Conservation (phyloP, 2,888 invertebrate species). For the Nymphalis polychloros region DNA sequence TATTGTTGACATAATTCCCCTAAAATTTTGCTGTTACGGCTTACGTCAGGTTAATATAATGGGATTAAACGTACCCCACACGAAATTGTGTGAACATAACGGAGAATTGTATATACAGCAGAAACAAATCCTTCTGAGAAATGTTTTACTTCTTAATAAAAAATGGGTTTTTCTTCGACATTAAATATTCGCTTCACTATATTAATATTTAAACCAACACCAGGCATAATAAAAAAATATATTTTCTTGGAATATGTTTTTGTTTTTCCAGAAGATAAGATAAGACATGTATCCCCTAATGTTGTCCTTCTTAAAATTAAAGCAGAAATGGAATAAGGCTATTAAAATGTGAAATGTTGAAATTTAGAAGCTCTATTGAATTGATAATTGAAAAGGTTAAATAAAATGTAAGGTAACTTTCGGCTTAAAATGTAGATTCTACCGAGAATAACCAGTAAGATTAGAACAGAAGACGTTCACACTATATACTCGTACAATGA, state of each 20-base stretch:
- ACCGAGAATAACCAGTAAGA: too few species aligned
- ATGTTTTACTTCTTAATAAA: background rate
- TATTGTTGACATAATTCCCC: slow-evolving; percentile 11
- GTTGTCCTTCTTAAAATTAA: too few species aligned
- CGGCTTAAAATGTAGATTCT: background rate
- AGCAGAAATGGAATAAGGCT: too few species aligned
- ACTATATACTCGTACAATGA: too few species aligned
- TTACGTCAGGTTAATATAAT: slow-evolving; percentile 23
- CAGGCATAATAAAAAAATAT: background rate
- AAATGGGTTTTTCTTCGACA: background rate
- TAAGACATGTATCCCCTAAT: background rate
- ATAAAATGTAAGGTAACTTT: background rate
- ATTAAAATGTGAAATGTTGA: too few species aligned
- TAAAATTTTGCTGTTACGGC: slow-evolving; percentile 12
- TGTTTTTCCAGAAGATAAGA: background rate
- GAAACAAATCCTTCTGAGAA: slow-evolving; percentile 8
- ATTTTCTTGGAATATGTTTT: background rate
- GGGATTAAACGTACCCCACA: slow-evolving; percentile 22
- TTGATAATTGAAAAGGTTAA: background rate
- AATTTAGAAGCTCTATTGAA: too few species aligned
- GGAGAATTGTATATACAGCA: slow-evolving; percentile 17
- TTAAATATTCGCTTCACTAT: background rate
- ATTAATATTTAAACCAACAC: too few species aligned
- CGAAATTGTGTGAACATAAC: slow-evolving; percentile 16
- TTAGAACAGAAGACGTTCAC: too few species aligned